Percentiles rank a stretch among this genome's conserved stretches.
Evolutionary conservation across 2,888 invertebrate genomes (phyloP).

Genomic region (Melitaea athalia): DNA sequence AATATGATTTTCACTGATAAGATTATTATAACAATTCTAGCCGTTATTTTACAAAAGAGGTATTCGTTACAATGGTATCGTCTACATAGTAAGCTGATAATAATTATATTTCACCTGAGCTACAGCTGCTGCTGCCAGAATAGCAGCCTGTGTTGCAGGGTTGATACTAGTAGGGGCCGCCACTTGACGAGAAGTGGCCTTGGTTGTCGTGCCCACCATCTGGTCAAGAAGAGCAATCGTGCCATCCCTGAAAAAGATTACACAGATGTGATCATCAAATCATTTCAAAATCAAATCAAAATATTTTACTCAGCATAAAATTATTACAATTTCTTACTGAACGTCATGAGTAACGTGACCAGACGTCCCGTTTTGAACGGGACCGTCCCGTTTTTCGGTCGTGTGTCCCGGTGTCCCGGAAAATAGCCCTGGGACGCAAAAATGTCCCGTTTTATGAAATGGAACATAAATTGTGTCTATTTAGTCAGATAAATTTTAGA

Average conservation of each 20-base stretch:
- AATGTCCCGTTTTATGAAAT: too few species aligned
- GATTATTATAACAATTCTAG: neutral
- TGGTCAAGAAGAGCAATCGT: conserved; percentile 77
- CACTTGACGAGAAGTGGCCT: conserved; percentile 68
- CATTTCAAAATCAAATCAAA: too few species aligned
- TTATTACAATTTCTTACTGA: too few species aligned
- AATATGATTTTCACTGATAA: neutral
- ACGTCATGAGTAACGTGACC: too few species aligned
- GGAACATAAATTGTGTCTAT: too few species aligned
- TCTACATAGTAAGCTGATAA: neutral
- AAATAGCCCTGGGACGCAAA: too few species aligned
- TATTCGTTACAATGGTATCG: too few species aligned
- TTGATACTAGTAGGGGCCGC: conserved; percentile 65
- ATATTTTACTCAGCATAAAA: too few species aligned
- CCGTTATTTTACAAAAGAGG: neutral
- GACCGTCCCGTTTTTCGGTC: too few species aligned
- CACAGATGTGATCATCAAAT: neutral
- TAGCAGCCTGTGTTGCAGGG: conserved; percentile 81
- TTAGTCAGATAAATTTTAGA: too few species aligned
- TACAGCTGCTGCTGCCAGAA: conserved; percentile 82
- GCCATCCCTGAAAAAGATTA: conserved; percentile 62
- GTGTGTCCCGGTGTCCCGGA: too few species aligned
- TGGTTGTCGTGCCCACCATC: conserved; percentile 80
- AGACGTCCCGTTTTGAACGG: too few species aligned
- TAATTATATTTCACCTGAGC: conserved; percentile 65